Evolutionary conservation across 2,113 vertebrate species (phyloP).

Genomic region (Prunella himalayana): DNA sequence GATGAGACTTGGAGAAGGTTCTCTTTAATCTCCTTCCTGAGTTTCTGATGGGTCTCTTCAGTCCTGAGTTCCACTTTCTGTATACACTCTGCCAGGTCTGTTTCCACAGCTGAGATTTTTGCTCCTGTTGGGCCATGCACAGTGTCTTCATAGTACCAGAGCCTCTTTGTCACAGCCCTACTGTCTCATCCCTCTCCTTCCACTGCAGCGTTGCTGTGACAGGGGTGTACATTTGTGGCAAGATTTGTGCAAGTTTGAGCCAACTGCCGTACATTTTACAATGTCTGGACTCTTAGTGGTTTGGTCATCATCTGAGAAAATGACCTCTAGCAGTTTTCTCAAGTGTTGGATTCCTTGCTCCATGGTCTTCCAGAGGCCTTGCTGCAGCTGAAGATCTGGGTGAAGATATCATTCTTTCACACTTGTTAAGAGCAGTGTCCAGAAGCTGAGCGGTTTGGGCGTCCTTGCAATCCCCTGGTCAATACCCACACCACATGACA

Average conservation of each 20-base stretch:
- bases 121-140: neutral
- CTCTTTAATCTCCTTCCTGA: neutral
- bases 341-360: neutral
- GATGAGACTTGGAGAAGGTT: neutral
- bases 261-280: neutral
- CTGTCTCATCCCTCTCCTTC: neutral
- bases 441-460: neutral
- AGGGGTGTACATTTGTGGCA: neutral
- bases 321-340: neutral
- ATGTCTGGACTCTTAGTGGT: neutral
- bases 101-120: neutral
- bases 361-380: neutral
- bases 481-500: neutral
- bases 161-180: neutral
- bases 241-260: neutral
- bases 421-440: neutral
- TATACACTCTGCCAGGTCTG: rapidly evolving
- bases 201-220: neutral
- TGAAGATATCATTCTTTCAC: neutral
- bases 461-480: neutral
- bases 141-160: neutral
- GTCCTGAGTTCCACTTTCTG: neutral
- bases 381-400: neutral
- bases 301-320: neutral
- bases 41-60: neutral